Base-by-base conservation (phyloP, 2,797 vertebrate species). In the Gadopsis marmoratus region DNA sequence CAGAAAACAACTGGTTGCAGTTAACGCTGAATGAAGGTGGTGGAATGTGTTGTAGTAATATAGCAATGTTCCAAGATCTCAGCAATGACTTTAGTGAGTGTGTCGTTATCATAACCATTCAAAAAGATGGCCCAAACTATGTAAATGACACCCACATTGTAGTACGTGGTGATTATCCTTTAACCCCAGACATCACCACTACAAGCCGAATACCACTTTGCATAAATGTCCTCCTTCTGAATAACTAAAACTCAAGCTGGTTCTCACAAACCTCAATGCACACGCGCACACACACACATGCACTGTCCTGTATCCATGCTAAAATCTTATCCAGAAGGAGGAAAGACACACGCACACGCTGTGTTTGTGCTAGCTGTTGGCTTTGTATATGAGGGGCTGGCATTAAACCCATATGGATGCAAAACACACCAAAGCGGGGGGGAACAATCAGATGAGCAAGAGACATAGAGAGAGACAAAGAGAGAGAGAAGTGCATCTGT, bases 361-460 rank as follows among this genome's bases (percentile, higher is more conserved):
- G n/a, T 67, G 64, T 83, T 80, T 84, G 72, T 60, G 65, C 71
- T 31, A 14, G 62, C 63, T 77, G 48, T 62, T 65, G 61, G 64
- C 17, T 82, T 70, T 79, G 39, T 68, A 65, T 74, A 60, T 61
- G 60, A 60, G 56, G 65, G 29, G 31, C 74, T 71, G 54, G 79
- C 74, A 83, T 86, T 81, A 71, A 79, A 79, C 75, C 84, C 83
- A 73, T 80, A 84, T 79, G 76, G 71, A 84, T 88, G 83, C 86
- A 91, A 85, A 87, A 83, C 86, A 82, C 73, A 86, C 69, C 62
- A 59, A 78, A 77, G 71, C 48, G 26, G 74, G 60, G 19, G 26
- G 26, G 35, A 63, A 56, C 83, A 76, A 73, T 82, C 54, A 65
- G 72, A 83, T 77, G 84, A 76, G 74, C 7, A 3, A 78, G 79